Evolutionary conservation across 2,888 invertebrate genomes (phyloP).

Genomic region (Athetis lepigone): DNA sequence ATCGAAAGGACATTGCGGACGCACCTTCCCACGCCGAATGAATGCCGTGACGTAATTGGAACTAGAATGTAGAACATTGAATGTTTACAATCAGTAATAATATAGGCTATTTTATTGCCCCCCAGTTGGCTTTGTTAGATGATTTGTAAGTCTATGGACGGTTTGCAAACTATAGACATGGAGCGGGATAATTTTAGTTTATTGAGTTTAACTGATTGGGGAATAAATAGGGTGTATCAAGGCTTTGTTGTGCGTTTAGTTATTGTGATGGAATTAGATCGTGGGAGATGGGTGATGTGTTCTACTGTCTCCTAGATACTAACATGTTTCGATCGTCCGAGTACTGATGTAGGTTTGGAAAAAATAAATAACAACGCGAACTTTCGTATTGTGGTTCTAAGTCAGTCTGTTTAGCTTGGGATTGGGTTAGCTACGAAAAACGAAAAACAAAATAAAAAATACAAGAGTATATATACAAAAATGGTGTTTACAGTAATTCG

Average conservation of each 20-base stretch:
- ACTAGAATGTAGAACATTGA: slow-evolving; percentile 55
- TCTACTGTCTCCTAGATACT: too few species aligned
- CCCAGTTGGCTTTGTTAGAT: slow-evolving; percentile 44
- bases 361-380: too few species aligned
- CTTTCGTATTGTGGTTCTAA: too few species aligned
- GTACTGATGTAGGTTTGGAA: too few species aligned
- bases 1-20: slow-evolving; percentile 76
- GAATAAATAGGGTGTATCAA: slow-evolving; percentile 28
- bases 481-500: too few species aligned
- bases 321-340: too few species aligned
- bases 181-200: slow-evolving; percentile 26
- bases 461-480: too few species aligned
- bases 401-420: too few species aligned
- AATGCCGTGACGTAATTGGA: slow-evolving; percentile 75
- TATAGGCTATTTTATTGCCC: slow-evolving; percentile 43
- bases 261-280: slow-evolving; percentile 18
- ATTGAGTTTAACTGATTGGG: slow-evolving; percentile 9
- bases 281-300: slow-evolving; percentile 16
- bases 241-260: slow-evolving; percentile 23
- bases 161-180: slow-evolving; percentile 15
- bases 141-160: slow-evolving; percentile 38
- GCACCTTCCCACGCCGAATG: slow-evolving; percentile 83
- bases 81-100: slow-evolving; percentile 54
- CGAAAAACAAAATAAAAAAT: too few species aligned
- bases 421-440: too few species aligned